phyloP scores from a whole-genome alignment of 1,140 invertebrate species.

The Drepana arcuata region DNA sequence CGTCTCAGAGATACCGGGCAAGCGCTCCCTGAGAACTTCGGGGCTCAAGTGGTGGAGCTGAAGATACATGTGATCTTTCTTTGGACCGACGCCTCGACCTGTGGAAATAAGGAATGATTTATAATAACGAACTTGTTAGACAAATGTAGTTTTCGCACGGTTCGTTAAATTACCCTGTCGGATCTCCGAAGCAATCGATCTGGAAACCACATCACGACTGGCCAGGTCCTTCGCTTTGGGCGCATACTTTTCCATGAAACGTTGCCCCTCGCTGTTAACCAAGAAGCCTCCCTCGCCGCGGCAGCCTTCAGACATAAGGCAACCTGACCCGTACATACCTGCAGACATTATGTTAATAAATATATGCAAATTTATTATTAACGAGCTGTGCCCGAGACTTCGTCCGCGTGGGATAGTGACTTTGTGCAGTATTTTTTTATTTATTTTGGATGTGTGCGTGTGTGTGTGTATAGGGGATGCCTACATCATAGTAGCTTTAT shows the following conservation, averaged over 20 bases:
- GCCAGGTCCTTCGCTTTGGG: constrained; percentile 98
- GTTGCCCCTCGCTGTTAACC: constrained; percentile 94
- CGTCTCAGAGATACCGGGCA: constrained; percentile 91
- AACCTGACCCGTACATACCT: constrained; percentile 98
- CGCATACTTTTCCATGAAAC: constrained; percentile 99
- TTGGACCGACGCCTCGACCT: constrained; percentile 90
- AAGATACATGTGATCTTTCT: constrained; percentile 97
- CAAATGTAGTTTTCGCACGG: too few species aligned
- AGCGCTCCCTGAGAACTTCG: constrained; percentile 86
- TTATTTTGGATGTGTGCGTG: too few species aligned
- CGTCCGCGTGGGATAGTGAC: too few species aligned
- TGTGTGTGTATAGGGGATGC: too few species aligned
- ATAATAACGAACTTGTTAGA: too few species aligned
- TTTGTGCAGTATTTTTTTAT: too few species aligned
- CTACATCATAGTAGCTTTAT: too few species aligned
- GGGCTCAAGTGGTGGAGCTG: constrained; percentile 95
- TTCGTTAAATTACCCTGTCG: constrained; percentile 91
- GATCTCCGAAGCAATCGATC: constrained; percentile 98
- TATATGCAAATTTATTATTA: too few species aligned
- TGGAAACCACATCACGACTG: constrained; percentile 97
- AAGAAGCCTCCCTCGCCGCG: constrained; percentile 98
- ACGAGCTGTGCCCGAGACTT: too few species aligned
- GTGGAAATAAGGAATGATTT: too few species aligned
- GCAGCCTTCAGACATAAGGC: constrained; percentile 97
- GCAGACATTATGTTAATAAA: too few species aligned